phyloP scores from a whole-genome alignment of 2,113 vertebrate genomes.

The Phycodurus eques region DNA sequence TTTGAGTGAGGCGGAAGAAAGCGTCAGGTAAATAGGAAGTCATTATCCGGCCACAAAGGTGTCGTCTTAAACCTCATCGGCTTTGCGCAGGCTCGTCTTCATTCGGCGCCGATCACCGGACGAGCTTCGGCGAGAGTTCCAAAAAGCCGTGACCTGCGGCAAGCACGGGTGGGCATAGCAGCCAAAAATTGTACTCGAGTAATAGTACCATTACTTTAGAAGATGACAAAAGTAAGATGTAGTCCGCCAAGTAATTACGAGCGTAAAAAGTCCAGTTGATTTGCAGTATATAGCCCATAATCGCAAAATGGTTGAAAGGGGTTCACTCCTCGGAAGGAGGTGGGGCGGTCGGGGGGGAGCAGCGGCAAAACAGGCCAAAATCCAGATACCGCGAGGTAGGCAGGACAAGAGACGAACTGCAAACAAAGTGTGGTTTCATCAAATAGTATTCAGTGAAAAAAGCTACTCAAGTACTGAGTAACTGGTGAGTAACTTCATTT shows the following conservation, averaged over 20 bases:
- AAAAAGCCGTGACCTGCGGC: neutral
- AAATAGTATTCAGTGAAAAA: too few species aligned
- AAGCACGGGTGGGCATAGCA: neutral
- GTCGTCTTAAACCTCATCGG: constrained; percentile 73
- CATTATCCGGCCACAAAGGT: constrained; percentile 72
- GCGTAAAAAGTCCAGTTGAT: neutral
- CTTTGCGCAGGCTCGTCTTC: constrained; percentile 55
- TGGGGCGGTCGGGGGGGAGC: too few species aligned
- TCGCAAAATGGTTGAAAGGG: too few species aligned
- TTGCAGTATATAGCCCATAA: too few species aligned
- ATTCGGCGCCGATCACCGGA: constrained; percentile 62
- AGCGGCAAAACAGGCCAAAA: too few species aligned
- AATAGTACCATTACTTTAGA: neutral
- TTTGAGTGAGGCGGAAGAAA: constrained; percentile 75
- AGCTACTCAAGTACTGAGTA: too few species aligned
- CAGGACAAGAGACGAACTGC: too few species aligned
- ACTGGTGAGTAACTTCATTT: too few species aligned
- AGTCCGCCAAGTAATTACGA: too few species aligned
- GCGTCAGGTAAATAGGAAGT: constrained; percentile 75
- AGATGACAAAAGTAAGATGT: neutral
- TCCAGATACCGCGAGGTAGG: too few species aligned
- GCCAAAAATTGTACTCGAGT: neutral
- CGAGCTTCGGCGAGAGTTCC: constrained; percentile 39
- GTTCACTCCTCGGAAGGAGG: too few species aligned
- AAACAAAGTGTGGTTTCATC: too few species aligned